phyloP scores from a whole-genome alignment of 2,888 invertebrate genomes.

The Anthrax anthrax region DNA sequence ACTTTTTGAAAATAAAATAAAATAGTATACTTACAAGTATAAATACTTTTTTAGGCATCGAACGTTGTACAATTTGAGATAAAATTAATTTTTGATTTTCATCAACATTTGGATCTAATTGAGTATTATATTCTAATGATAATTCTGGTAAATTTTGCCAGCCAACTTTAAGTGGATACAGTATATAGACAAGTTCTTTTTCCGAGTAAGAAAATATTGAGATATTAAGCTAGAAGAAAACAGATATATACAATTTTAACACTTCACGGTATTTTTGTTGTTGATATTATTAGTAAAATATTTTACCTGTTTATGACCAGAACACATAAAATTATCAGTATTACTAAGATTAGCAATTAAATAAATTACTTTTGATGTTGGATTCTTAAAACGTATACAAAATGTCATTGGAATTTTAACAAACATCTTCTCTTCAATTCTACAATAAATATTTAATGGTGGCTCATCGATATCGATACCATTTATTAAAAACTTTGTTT shows the following conservation, averaged over 20 bases:
- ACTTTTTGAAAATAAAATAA: neutral
- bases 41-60: slow-evolving; percentile 34
- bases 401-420: slow-evolving; percentile 34
- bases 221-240: slow-evolving; percentile 24
- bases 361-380: slow-evolving; percentile 30
- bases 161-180: slow-evolving; percentile 32
- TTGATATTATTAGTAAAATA: neutral
- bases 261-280: neutral
- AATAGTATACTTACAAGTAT: slow-evolving; percentile 24
- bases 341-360: slow-evolving; percentile 28
- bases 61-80: slow-evolving; percentile 30
- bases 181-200: slow-evolving; percentile 30
- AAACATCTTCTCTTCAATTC: slow-evolving; percentile 33
- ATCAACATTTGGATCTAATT: slow-evolving; percentile 28
- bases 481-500: slow-evolving; percentile 31
- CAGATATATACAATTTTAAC: neutral
- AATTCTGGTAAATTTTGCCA: slow-evolving; percentile 34
- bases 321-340: slow-evolving; percentile 81
- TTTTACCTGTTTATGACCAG: slow-evolving; percentile 80
- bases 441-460: slow-evolving; percentile 32
- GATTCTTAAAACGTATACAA: slow-evolving; percentile 31
- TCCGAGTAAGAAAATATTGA: slow-evolving; percentile 32
- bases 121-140: slow-evolving; percentile 28
- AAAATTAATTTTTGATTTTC: slow-evolving; percentile 27
- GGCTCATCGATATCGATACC: slow-evolving; percentile 30